A percentile compares a stretch with the other conserved stretches of the same genome.
phyloP scores from a whole-genome alignment of 2,797 vertebrate genomes.

The Esox masquinongy region DNA sequence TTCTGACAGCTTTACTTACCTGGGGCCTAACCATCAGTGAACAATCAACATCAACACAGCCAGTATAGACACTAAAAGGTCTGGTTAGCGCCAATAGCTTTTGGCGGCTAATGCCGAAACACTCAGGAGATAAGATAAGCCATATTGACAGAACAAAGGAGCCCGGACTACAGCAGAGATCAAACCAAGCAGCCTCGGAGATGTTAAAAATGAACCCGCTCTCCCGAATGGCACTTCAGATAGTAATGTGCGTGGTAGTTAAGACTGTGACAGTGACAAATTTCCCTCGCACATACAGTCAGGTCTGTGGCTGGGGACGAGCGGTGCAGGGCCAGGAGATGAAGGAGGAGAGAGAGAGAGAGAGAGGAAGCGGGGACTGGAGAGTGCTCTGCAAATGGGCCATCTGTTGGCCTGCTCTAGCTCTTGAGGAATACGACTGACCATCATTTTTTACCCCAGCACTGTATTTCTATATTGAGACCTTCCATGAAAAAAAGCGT shows the following conservation, averaged over 20 bases:
- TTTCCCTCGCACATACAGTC: conserved; percentile 51
- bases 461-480: conserved; percentile 59
- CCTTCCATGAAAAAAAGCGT: conserved; percentile 35
- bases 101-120: conserved; percentile 33
- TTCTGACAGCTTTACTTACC: conserved; percentile 15
- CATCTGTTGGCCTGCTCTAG: conserved; percentile 53
- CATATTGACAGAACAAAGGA: conserved; percentile 51
- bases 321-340: conserved; percentile 22
- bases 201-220: conserved; percentile 57
- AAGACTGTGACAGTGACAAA: conserved; percentile 68
- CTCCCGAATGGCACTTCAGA: conserved; percentile 61
- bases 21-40: conserved; percentile 24
- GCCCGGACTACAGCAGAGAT: conserved; percentile 44
- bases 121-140: conserved; percentile 57
- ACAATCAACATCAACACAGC: conserved; percentile 36
- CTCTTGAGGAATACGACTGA: conserved; percentile 48
- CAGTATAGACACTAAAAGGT: not conserved
- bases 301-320: conserved; percentile 35
- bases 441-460: conserved; percentile 61
- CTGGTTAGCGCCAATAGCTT: conserved; percentile 31
- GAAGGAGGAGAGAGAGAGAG: conserved; percentile 16
- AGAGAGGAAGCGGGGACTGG: conserved; percentile 11
- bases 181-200: conserved; percentile 49
- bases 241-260: conserved; percentile 72
- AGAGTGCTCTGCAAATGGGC: conserved; percentile 53